Evolutionary conservation across 2,113 vertebrate species (phyloP).

Genomic region (Atlantisia rogersi): DNA sequence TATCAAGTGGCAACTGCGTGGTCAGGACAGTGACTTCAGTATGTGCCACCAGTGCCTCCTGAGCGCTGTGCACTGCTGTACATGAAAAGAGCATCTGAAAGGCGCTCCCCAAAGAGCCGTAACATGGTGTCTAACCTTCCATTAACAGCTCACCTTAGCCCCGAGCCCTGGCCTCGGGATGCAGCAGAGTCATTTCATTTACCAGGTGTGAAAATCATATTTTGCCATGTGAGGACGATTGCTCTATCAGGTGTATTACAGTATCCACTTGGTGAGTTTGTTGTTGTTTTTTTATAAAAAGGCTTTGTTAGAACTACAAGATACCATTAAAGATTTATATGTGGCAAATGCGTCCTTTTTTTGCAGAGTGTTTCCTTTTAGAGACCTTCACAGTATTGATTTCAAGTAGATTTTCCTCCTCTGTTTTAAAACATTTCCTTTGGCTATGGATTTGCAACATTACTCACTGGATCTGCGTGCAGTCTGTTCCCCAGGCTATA

Average conservation of each 20-base stretch:
- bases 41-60: constrained; percentile 40
- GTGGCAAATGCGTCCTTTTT: constrained; percentile 46
- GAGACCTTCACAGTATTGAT: background rate
- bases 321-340: constrained; percentile 63
- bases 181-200: constrained; percentile 68
- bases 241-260: constrained; percentile 48
- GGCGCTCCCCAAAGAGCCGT: constrained; percentile 68
- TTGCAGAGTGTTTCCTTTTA: constrained; percentile 37
- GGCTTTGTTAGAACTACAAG: constrained; percentile 57
- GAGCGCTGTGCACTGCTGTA: constrained; percentile 35
- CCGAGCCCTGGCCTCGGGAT: constrained; percentile 66
- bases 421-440: constrained; percentile 43
- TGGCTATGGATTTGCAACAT: constrained; percentile 44
- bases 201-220: constrained; percentile 77
- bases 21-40: constrained; percentile 42
- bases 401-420: constrained; percentile 43
- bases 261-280: background rate
- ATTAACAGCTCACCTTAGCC: constrained; percentile 73
- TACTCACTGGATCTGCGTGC: background rate
- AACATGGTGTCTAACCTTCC: constrained; percentile 71
- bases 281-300: background rate
- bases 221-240: constrained; percentile 67
- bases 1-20: background rate
- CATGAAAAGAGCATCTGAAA: constrained; percentile 67
- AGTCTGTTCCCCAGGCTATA: background rate